Evolutionary conservation across 1,140 invertebrate genomes (phyloP).

Genomic region (Apis florea): DNA sequence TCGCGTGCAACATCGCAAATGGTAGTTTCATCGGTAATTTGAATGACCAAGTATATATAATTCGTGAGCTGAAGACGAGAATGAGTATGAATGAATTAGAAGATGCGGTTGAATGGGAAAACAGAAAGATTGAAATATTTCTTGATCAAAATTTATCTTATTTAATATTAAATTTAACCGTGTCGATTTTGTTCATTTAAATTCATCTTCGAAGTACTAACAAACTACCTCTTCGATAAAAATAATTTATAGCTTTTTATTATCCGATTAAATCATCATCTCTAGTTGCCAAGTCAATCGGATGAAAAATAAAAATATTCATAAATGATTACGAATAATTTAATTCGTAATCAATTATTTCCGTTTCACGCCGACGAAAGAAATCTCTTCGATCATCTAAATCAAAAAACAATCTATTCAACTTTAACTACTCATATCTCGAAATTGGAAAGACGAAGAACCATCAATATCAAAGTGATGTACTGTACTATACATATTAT

Average conservation of each 20-base stretch:
- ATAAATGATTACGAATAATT: neutral
- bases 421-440: neutral
- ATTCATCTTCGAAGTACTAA: too few species aligned
- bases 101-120: neutral
- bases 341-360: neutral
- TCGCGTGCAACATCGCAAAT: conserved; percentile 1
- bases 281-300: neutral
- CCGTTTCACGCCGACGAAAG: neutral
- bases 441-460: neutral
- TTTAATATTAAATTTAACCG: too few species aligned
- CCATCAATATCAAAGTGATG: neutral
- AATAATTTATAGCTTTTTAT: too few species aligned
- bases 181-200: too few species aligned
- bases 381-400: neutral
- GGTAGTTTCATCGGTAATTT: neutral
- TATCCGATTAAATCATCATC: neutral
- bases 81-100: neutral
- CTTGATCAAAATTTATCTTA: too few species aligned
- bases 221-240: too few species aligned
- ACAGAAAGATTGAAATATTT: too few species aligned
- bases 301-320: neutral
- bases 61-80: neutral
- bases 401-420: neutral
- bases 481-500: too few species aligned
- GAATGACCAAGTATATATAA: neutral